These are phyloP conservation scores for Plusia festucae DNA, from an alignment of 2,888 invertebrate genomes.

Conservation along the genomic window DNA sequence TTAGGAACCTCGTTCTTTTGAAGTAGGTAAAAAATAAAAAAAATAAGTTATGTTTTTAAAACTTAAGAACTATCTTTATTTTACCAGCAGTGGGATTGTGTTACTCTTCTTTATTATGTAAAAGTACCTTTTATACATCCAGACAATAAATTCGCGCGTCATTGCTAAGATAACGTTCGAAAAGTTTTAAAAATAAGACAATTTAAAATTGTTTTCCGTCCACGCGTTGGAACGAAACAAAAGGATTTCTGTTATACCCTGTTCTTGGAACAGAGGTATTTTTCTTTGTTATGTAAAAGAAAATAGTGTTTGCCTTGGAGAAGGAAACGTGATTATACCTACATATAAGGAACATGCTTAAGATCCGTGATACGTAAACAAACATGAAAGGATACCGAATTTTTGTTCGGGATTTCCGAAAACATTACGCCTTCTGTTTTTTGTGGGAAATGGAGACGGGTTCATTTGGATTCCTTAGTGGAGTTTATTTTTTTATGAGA, in stretches of 20 bases:
- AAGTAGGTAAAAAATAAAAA: no score
- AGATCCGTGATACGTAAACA: constrained; percentile 5
- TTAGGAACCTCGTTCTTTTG: no score
- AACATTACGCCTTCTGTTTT: neutral
- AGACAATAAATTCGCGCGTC: constrained; percentile 33
- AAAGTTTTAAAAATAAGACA: constrained; percentile 53
- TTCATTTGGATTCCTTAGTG: neutral
- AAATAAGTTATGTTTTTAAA: no score
- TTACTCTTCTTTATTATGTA: no score
- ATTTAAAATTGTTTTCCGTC: constrained; percentile 48
- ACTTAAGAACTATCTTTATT: no score
- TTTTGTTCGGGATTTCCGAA: neutral
- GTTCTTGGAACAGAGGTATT: constrained; percentile 46
- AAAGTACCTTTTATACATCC: constrained; percentile 1
- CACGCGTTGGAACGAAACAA: constrained; percentile 43
- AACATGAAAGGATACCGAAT: constrained; percentile 3
- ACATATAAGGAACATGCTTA: constrained; percentile 35
- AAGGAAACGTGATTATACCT: constrained; percentile 30
- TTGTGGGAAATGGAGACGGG: neutral
- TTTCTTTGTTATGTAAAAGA: constrained; percentile 48
- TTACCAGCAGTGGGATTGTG: no score
- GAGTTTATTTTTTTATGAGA: neutral
- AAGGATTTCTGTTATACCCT: constrained; percentile 46
- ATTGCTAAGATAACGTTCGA: constrained; percentile 31
- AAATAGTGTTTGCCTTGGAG: constrained; percentile 30